Base-by-base conservation (phyloP, 2,797 vertebrate genomes). In the Phrynocephalus guinanensis region DNA sequence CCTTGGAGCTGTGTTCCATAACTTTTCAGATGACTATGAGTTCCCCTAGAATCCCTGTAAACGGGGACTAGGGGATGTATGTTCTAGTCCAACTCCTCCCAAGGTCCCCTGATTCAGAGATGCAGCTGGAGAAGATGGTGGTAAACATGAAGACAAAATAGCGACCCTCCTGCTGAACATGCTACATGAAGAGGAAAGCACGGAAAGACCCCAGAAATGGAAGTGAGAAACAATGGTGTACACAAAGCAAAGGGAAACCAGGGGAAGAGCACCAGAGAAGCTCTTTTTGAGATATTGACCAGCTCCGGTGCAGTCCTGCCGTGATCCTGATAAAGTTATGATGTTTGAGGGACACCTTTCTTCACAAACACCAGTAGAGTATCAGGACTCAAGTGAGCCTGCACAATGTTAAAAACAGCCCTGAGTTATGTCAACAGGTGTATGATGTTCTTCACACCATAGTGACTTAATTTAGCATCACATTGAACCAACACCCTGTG, bases 381-480 rank as follows among this genome's bases (percentile, higher is more conserved):
- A 56, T 56, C 8, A 9, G 52, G 52, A 56, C 52, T 9, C 52
- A 1, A 13, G 52, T 56, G 52, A 56, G 52, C 52, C 52, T 56
- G 52, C 52, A 56, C 52, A 8, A 56, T 73, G 83, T 86, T 89
- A 86, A 91, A 28, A 33, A 75, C 38, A 73, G 15, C 26, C 15
- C n/a, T 75, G 68, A 15, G 72, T 67, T 50, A 86, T 79, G 13
- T 10, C 86, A 88, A 16, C 1, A 77, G 82, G 20, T 9, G 16
- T 87, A 73, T 10, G 48, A 28, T 0, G 0, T 33, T 87, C 79
- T 28, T 30, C 82, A 71, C 48, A 81, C 26, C 3, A 22, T 18
- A 15, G 70, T 63, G 60, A 30, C 38, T 24, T 86, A 81, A 80
- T 90, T 93, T 93, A 68, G 84, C 71, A 44, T 77, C 20, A 1